Percentiles rank a stretch among this genome's conserved stretches.
phyloP scores from a whole-genome alignment of 2,797 vertebrate species.

The Gephyroberyx darwinii region DNA sequence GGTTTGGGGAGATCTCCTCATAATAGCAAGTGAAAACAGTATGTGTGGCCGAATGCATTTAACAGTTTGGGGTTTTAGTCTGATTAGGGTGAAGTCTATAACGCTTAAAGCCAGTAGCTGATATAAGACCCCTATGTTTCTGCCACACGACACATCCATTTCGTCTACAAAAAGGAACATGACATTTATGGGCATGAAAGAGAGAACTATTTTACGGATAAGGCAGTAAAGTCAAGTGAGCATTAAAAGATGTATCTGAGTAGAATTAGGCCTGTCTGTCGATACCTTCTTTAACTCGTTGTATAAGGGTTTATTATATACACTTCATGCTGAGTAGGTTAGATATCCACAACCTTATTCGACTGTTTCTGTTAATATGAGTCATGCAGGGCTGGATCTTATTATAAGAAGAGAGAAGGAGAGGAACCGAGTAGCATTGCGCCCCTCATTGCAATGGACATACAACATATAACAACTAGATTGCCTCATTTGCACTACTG shows the following conservation, averaged over 20 bases:
- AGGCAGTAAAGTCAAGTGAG: slow-evolving; percentile 15
- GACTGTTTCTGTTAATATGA: neutral
- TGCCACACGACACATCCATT: slow-evolving; percentile 16
- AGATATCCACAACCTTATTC: neutral
- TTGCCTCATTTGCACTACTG: neutral
- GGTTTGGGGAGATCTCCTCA: slow-evolving; percentile 47
- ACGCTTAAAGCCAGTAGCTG: slow-evolving; percentile 29
- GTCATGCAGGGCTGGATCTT: too few species aligned
- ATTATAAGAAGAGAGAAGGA: neutral
- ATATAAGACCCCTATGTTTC: slow-evolving; percentile 26
- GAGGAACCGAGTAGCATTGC: neutral
- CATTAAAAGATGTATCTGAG: slow-evolving; percentile 1
- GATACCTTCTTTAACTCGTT: neutral
- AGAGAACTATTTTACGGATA: slow-evolving; percentile 42
- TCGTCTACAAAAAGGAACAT: slow-evolving; percentile 46
- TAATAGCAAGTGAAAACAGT: slow-evolving; percentile 61
- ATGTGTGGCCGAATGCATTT: slow-evolving; percentile 50
- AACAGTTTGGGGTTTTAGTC: slow-evolving; percentile 38
- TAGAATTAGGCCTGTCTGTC: neutral
- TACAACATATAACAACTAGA: neutral
- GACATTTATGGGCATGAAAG: slow-evolving; percentile 29
- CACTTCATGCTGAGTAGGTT: neutral
- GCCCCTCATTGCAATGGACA: neutral
- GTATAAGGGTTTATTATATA: neutral
- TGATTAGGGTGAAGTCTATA: slow-evolving; percentile 32